These are phyloP conservation scores for Paramuricea clavata DNA, from an alignment of 92 coral and sea anemone genomes.

Conservation along the genomic window DNA sequence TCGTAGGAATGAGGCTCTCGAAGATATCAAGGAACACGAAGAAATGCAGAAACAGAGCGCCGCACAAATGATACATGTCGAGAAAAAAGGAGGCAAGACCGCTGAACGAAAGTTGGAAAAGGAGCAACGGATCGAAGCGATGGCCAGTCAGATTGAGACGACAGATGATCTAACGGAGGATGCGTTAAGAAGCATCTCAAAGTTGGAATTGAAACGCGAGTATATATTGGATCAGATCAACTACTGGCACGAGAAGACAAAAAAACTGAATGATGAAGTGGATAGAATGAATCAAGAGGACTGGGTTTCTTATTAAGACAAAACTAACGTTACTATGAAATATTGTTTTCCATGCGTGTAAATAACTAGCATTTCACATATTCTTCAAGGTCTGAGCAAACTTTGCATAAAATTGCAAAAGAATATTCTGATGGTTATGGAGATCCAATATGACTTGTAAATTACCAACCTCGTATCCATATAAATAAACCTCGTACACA, in stretches of 20 bases:
- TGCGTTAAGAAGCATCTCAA: slow-evolving; percentile 9
- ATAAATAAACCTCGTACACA: no score
- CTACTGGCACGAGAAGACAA: slow-evolving; percentile 17
- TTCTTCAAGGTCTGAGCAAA: no score
- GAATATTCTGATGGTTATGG: no score
- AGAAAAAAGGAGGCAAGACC: slow-evolving; percentile 31
- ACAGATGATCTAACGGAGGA: slow-evolving; percentile 26
- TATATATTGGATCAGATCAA: slow-evolving; percentile 20
- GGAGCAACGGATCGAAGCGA: not conserved
- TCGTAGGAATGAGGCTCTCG: slow-evolving; percentile 7
- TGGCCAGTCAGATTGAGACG: not conserved
- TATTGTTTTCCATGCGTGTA: not conserved
- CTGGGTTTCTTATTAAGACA: slow-evolving; percentile 12
- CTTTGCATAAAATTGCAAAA: no score
- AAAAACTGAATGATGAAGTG: slow-evolving; percentile 20
- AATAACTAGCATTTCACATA: not conserved
- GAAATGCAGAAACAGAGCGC: slow-evolving; percentile 39
- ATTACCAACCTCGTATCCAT: no score
- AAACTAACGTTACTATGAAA: not conserved
- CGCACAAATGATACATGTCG: not conserved
- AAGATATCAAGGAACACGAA: slow-evolving; percentile 23
- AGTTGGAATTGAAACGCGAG: slow-evolving; percentile 28
- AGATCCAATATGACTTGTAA: no score
- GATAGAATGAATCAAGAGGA: slow-evolving; percentile 27
- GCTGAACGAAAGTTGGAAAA: slow-evolving; percentile 37